These are phyloP conservation scores for Silurus lanzhouensis DNA, from an alignment of 2,797 vertebrate genomes.

Conservation along the genomic window DNA sequence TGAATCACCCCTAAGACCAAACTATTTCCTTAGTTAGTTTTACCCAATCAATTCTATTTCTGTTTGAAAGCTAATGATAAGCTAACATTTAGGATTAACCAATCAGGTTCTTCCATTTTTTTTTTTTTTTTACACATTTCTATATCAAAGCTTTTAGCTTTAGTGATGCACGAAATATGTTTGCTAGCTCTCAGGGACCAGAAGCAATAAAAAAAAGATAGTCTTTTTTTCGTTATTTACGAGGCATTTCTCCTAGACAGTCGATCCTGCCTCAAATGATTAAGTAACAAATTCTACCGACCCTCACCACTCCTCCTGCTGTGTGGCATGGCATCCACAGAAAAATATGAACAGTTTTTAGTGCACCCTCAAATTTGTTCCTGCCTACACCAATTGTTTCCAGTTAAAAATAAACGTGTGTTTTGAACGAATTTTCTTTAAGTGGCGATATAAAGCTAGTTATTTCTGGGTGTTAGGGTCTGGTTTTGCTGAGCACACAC, in stretches of 20 bases:
- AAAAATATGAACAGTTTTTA: neutral
- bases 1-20: no score
- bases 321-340: no score
- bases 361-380: neutral
- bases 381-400: neutral
- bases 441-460: neutral
- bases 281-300: neutral
- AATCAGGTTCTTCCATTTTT: no score
- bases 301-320: neutral
- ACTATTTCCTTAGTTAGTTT: no score
- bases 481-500: constrained; percentile 2
- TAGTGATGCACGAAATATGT: no score
- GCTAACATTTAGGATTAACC: no score
- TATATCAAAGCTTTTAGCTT: neutral
- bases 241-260: neutral
- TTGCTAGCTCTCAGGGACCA: no score
- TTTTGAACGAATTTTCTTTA: neutral
- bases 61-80: no score
- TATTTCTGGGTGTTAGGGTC: neutral
- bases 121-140: neutral
- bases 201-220: no score
- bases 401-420: neutral
- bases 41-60: no score
- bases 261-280: neutral
- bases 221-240: neutral